Conservation (phyloP, 1,140 invertebrate genomes). For the Cotesia typhae region DNA sequence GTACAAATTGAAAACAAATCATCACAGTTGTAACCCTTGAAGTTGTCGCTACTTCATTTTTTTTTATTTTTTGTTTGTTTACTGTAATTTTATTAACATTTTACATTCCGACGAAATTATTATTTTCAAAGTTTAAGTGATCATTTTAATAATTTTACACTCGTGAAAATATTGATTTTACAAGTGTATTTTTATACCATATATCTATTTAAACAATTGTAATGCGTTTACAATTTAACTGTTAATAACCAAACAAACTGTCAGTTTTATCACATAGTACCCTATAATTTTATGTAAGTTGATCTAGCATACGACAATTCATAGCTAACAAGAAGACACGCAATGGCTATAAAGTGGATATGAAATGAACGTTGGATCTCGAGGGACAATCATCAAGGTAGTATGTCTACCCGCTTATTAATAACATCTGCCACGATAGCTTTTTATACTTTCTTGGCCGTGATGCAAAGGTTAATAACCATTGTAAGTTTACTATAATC, state of each 20-base stretch:
- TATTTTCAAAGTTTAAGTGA: no score
- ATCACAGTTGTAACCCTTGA: not conserved
- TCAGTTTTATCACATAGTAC: not conserved
- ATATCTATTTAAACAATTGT: no score
- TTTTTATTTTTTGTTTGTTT: not conserved
- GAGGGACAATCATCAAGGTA: slow-evolving; percentile 39
- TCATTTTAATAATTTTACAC: no score
- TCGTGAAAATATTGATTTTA: no score
- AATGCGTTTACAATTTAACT: no score
- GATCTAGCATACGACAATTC: slow-evolving; percentile 7
- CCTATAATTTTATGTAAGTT: slow-evolving; percentile 14
- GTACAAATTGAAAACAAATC: no score
- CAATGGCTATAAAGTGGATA: slow-evolving; percentile 5
- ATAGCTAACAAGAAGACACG: not conserved
- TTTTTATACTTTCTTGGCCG: slow-evolving; percentile 38
- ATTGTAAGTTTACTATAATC: slow-evolving; percentile 47
- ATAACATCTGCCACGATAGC: slow-evolving; percentile 45
- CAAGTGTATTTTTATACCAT: no score
- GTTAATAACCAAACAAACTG: slow-evolving; percentile 5
- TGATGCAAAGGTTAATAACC: slow-evolving; percentile 58
- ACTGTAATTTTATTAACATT: no score
- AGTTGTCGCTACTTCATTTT: not conserved
- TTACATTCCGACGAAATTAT: no score
- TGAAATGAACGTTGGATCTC: slow-evolving; percentile 28
- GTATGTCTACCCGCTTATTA: slow-evolving; percentile 47